Conservation (phyloP, 2,797 vertebrate species). For the Phrynocephalus vlangalii region DNA sequence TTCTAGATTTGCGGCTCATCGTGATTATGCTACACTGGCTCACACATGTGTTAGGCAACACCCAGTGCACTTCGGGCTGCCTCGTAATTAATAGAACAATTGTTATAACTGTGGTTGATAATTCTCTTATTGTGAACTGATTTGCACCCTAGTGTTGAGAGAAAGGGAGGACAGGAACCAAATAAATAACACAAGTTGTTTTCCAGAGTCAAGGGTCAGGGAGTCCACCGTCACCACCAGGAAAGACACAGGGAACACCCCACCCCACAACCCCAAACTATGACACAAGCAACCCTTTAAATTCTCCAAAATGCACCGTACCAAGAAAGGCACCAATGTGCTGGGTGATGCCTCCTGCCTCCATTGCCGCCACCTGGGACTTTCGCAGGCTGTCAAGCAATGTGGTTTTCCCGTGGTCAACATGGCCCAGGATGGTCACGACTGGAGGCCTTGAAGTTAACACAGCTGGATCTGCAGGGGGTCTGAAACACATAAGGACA, state of each 20-base stretch:
- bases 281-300: not conserved
- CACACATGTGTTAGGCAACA: not conserved
- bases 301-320: constrained; percentile 60
- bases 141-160: too few relatives aligned
- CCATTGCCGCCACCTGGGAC: constrained; percentile 86
- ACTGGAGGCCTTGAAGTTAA: constrained; percentile 86
- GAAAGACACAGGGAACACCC: not conserved
- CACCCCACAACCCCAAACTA: too few relatives aligned
- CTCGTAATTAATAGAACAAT: too few relatives aligned
- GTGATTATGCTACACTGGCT: not conserved
- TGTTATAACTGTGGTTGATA: too few relatives aligned
- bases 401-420: constrained; percentile 96
- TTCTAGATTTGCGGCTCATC: not conserved
- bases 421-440: constrained; percentile 96
- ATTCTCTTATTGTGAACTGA: too few relatives aligned
- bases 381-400: constrained; percentile 91
- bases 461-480: constrained; percentile 79
- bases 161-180: too few relatives aligned
- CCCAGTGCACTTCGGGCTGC: not conserved
- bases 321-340: constrained; percentile 96
- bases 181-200: too few relatives aligned
- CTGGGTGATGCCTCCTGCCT: constrained; percentile 95
- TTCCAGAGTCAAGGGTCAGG: not conserved
- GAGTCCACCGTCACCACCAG: not conserved
- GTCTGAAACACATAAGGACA: constrained; percentile 69